Evolutionary conservation across 2,888 invertebrate genomes (phyloP).

Genomic region (Synergus itoensis): DNA sequence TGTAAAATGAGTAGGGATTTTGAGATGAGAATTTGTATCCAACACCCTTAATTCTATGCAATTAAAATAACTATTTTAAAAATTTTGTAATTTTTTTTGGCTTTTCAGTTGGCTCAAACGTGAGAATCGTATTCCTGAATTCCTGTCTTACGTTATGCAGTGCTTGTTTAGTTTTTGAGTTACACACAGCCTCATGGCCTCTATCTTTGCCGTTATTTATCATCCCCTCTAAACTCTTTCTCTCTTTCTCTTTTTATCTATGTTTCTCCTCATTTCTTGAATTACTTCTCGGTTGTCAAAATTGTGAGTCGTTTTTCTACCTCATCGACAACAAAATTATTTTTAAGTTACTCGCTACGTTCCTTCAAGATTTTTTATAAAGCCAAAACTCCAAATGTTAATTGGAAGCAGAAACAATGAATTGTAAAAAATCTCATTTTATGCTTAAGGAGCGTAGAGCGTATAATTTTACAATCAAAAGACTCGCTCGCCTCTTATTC

Average conservation of each 20-base stretch:
- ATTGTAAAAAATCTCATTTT: constrained; percentile 45
- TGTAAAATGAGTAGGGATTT: no score
- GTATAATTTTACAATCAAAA: constrained; percentile 62
- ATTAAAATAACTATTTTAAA: not conserved
- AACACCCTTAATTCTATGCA: not conserved
- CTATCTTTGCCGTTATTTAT: constrained; percentile 58
- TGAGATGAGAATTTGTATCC: no score
- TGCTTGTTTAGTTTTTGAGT: constrained; percentile 45
- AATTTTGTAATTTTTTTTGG: constrained; percentile 24
- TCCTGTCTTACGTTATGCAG: constrained; percentile 39
- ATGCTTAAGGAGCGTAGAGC: constrained; percentile 56
- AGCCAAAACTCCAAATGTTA: constrained; percentile 38
- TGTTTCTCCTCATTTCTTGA: constrained; percentile 47
- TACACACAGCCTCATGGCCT: constrained; percentile 73
- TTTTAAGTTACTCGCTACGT: constrained; percentile 56
- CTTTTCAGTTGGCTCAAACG: constrained; percentile 41
- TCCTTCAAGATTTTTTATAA: constrained; percentile 46
- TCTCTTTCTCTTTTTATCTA: constrained; percentile 49
- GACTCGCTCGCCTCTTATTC: constrained; percentile 71
- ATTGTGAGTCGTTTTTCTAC: constrained; percentile 43
- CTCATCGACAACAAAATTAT: constrained; percentile 47
- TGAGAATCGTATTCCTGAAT: constrained; percentile 27
- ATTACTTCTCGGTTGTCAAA: constrained; percentile 47
- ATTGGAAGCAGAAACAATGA: constrained; percentile 41
- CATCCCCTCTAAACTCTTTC: constrained; percentile 47